Conservation (phyloP, 2,888 invertebrate genomes). For the Eupelmus urozonus region DNA sequence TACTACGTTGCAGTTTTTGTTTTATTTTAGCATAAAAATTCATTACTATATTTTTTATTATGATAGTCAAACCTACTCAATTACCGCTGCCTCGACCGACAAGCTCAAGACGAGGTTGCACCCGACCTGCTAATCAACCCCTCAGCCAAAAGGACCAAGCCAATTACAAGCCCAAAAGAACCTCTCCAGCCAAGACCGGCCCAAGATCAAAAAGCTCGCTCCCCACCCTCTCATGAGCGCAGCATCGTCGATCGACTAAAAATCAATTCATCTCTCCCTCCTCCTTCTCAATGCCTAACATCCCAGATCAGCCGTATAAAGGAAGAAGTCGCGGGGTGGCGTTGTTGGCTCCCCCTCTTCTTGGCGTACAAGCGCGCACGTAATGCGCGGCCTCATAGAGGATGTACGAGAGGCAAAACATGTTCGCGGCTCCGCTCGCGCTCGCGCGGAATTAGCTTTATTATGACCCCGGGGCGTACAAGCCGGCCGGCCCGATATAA, state of each 20-base stretch:
- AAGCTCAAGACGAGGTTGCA: no score
- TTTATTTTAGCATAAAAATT: background rate
- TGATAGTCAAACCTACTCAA: no score
- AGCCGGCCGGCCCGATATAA: constrained; percentile 61
- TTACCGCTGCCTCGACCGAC: no score
- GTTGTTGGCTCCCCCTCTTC: no score
- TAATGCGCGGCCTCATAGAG: no score
- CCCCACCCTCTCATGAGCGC: no score
- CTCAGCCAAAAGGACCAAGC: background rate
- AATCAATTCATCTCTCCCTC: constrained; percentile 43
- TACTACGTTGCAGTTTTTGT: no score
- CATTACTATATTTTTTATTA: no score
- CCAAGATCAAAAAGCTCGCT: background rate
- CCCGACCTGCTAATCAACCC: background rate
- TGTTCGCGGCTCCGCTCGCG: constrained; percentile 75
- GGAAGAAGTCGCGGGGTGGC: no score
- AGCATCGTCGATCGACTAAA: constrained; percentile 14
- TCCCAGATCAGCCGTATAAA: no score
- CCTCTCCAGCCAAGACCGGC: constrained; percentile 11
- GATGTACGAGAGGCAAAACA: constrained; percentile 73
- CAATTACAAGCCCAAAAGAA: constrained; percentile 9
- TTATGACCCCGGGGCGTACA: constrained; percentile 75
- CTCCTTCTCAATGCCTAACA: constrained; percentile 34
- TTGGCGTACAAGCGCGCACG: no score
- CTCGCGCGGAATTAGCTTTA: constrained; percentile 76